Percentiles rank a stretch among this genome's conserved stretches.
Evolutionary conservation across 2,113 vertebrate genomes (phyloP).

Genomic region (Nannospalax galili): DNA sequence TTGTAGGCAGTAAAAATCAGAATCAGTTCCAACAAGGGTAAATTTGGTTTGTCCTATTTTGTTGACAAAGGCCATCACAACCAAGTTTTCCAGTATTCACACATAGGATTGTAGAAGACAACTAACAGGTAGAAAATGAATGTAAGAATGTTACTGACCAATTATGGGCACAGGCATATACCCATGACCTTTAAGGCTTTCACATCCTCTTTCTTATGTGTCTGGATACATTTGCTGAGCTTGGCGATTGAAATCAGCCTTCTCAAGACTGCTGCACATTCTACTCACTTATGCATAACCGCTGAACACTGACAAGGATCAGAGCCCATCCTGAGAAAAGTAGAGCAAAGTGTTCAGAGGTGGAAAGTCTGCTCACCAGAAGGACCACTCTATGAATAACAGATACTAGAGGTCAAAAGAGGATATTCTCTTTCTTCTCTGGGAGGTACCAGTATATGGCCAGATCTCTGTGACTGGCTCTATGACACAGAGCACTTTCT

Average conservation of each 20-base stretch:
- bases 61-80: neutral
- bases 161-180: neutral
- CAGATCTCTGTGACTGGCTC: neutral
- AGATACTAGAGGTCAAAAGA: slow-evolving; percentile 48
- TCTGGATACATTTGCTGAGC: neutral
- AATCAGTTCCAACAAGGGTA: neutral
- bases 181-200: neutral
- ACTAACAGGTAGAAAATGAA: neutral
- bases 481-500: slow-evolving; percentile 35
- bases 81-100: neutral
- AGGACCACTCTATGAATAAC: neutral
- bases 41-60: slow-evolving; percentile 4
- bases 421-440: neutral
- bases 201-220: neutral
- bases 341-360: neutral
- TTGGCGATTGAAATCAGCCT: neutral
- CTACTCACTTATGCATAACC: neutral
- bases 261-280: neutral
- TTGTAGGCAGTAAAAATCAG: neutral
- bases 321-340: neutral
- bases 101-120: neutral
- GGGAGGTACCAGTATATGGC: slow-evolving; percentile 31
- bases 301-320: neutral
- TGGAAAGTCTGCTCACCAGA: neutral
- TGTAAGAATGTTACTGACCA: neutral